Evolutionary conservation across 2,888 invertebrate species (phyloP).

Genomic region (Cryptus armator): DNA sequence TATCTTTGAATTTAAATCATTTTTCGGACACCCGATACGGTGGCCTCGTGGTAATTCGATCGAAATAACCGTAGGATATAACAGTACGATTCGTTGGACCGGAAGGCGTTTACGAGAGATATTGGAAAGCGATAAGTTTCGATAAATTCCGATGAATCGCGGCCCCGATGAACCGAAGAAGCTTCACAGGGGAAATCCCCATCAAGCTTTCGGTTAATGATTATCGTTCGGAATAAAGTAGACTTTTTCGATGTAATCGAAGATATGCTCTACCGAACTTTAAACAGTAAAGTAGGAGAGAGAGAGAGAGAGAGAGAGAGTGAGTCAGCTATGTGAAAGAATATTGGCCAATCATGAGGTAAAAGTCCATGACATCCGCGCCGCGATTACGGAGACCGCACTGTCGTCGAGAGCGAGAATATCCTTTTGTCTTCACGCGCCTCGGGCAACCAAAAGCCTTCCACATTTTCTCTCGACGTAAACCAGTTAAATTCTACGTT

Average conservation of each 20-base stretch:
- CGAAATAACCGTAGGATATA: conserved; percentile 49
- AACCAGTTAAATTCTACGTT: conserved; percentile 43
- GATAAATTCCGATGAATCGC: conserved; percentile 50
- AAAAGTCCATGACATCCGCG: conserved; percentile 14
- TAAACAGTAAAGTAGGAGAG: conserved; percentile 5
- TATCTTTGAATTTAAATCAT: conserved; percentile 43
- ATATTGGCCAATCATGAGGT: conserved; percentile 30
- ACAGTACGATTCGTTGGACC: conserved; percentile 22
- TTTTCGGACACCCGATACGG: conserved; percentile 15
- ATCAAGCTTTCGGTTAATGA: conserved; percentile 12
- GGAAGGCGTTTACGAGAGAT: conserved; percentile 55
- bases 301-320: conserved; percentile 22
- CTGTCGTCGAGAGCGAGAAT: not conserved
- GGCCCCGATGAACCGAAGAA: conserved; percentile 40
- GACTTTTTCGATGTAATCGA: conserved; percentile 34
- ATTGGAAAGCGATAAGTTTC: conserved; percentile 64
- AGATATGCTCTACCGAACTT: conserved; percentile 12
- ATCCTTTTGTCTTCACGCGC: conserved; percentile 31
- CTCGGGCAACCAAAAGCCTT: conserved; percentile 1
- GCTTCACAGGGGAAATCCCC: not conserved
- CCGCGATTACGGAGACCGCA: conserved; percentile 1
- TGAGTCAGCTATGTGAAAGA: not conserved
- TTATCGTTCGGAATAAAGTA: conserved; percentile 17
- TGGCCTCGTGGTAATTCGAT: conserved; percentile 42
- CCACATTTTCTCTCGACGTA: conserved; percentile 20